These are phyloP conservation scores for Tetragonula clypearis DNA, from an alignment of 1,140 invertebrate genomes.

Conservation along the genomic window DNA sequence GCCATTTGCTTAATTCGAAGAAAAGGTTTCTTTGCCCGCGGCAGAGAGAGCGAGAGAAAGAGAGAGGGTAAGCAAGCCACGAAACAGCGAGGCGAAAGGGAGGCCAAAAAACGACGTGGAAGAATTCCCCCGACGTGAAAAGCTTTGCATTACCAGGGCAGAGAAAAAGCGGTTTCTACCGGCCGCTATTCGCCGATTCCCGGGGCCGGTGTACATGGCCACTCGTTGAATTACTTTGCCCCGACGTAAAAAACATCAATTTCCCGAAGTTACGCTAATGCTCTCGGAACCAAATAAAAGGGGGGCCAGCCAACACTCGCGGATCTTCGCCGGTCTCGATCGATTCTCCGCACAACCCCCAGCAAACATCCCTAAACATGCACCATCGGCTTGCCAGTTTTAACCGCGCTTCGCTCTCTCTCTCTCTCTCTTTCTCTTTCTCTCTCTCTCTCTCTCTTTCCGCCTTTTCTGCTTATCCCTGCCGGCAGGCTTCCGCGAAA, in stretches of 20 bases:
- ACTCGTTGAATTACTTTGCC: constrained; percentile 40
- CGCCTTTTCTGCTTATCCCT: not conserved
- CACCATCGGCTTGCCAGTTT: not conserved
- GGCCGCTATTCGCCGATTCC: constrained; percentile 22
- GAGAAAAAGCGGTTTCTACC: constrained; percentile 37
- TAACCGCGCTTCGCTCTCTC: too few relatives aligned
- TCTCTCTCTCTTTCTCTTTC: too few relatives aligned
- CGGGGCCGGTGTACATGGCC: constrained; percentile 14
- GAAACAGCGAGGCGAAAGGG: not conserved
- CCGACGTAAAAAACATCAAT: constrained; percentile 43
- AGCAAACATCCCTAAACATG: too few relatives aligned
- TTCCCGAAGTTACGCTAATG: constrained; percentile 39
- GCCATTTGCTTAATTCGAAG: constrained; percentile 27
- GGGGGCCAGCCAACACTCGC: not conserved
- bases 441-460: not conserved
- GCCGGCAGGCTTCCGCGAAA: not conserved
- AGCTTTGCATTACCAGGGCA: constrained; percentile 33
- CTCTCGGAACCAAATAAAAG: constrained; percentile 29
- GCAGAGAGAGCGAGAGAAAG: not conserved
- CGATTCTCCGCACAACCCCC: not conserved
- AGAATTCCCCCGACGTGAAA: constrained; percentile 25
- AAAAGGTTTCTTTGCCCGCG: constrained; percentile 22
- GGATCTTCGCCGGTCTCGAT: not conserved
- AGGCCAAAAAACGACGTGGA: constrained; percentile 16
- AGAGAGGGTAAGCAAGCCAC: not conserved